Base-by-base conservation (phyloP, 2,888 invertebrate genomes). In the Germaria angustata region DNA sequence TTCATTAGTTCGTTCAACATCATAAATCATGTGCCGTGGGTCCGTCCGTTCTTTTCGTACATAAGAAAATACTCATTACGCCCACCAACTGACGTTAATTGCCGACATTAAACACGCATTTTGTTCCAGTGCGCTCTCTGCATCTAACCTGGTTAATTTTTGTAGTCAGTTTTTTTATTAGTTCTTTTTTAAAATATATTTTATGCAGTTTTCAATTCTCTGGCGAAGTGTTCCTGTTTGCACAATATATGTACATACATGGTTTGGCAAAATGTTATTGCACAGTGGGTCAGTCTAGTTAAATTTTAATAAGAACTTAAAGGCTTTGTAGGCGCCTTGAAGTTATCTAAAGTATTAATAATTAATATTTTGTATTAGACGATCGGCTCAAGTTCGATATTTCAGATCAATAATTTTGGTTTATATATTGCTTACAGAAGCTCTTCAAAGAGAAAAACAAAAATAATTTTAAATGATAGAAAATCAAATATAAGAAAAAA, bases 31-130 rank as follows among this genome's bases (percentile, higher is more conserved):
- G 75, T 79, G 73, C 65, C 78, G 57, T 79, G 75, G 61, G 73
- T 63, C 61, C 41, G 68, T 61, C 51, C n/a, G 36, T n/a, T 39
- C n/a, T 5, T 49, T 39, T 39, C 17, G n/a, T 41, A 49, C 41
- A 39, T 22, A 63, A 46, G 36, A 63, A 68, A 69, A 69, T 61
- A 73, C 81, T 81, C 81, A 84, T 84, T 84, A 84, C 84, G 84
- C 84, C 84, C 84, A 84, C 84, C 59, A 57, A 66, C 69, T 81
- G 84, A 81, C 84, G 81, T 78, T 84, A 84, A 84, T 81, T 81
- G 81, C 78, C 68, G 65, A 73, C 84, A 79, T 82, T 82, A 79
- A 81, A 75, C 49, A 78, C 73, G 80, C 80, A 80, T 75, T 75
- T 57, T 46, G 57, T 61, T 61, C 49, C 68, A 68, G 49, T 49